Evolutionary conservation across 2,113 vertebrate genomes (phyloP), one percentile per base, ranked within the genome.

Genomic region (Carassius gibelio): DNA sequence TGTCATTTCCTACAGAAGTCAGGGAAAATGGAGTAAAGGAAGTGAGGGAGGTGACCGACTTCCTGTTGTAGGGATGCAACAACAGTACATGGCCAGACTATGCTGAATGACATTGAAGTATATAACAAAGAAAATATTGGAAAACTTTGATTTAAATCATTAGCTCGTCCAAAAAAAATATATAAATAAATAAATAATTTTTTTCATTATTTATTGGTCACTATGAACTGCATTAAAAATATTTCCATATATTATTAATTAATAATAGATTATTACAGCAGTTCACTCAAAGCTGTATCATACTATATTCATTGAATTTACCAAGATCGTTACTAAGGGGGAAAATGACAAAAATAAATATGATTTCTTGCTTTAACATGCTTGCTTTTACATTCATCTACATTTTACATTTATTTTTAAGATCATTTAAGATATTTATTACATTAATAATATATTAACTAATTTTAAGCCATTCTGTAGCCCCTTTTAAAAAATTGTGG

Each of bases 11-110:
- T 82, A 52, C 45, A 81, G 26, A 9, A 59, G n/a, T 74, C 23
- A 52, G 50, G 59, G 50, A 69, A 83, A 59, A 72, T 8, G 48
- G 23, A 68, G 23, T 52, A n/a, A 21, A 52, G 64, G 79, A 85
- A 75, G 75, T 79, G 48, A 79, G 66, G 62, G 79, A 78, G 83
- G 68, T 23, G 69, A 30, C 59, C 2, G 23, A 48, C 38, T 81
- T 66, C 42, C 78, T 50, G 14, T 14, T 79, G 57, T 19, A 48
- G 15, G 42, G 23, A 81, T 61, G 19, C 42, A 81, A 62, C 57
- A 66, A 30, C 17, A 57, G 8, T 5, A 34, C n/a, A 61, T 38
- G 9, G 9, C n/a, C 19, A 0, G 6, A 78, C 8, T 61, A 1
- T 30, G 55, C 17, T 78, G 13, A 66, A 66, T 66, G 15, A 10